Conservation (phyloP, 2,113 vertebrate species). For the Oriolus oriolus region DNA sequence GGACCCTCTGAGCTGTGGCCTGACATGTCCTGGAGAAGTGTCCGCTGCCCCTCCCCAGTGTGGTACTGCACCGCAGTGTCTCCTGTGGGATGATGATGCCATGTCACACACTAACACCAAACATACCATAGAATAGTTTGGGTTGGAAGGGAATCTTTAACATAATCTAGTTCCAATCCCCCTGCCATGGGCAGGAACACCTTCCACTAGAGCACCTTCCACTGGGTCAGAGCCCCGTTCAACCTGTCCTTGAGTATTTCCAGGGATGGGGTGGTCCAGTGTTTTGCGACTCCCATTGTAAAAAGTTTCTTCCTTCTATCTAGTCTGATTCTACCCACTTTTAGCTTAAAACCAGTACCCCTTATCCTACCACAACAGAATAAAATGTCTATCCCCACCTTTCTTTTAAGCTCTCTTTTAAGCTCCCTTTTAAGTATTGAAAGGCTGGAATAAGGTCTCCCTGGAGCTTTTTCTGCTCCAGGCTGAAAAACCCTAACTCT, state of each 20-base stretch:
- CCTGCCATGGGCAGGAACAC: neutral
- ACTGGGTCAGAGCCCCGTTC: neutral
- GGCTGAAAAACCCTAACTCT: neutral
- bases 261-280: neutral
- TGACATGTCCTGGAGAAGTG: neutral
- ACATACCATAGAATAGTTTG: neutral
- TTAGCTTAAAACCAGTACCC: neutral
- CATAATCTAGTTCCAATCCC: neutral
- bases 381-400: neutral
- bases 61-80: neutral
- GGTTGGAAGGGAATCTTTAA: neutral
- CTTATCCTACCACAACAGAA: neutral
- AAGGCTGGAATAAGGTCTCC: neutral
- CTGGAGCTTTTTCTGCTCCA: neutral
- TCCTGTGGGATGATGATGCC: neutral
- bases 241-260: neutral
- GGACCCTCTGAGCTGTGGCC: neutral
- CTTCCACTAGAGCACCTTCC: neutral
- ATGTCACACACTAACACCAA: neutral
- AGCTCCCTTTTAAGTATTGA: neutral
- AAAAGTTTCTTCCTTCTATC: neutral
- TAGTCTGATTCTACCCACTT: neutral
- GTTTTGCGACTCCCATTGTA: neutral
- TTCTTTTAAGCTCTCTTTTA: neutral
- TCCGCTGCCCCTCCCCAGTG: neutral